Evolutionary conservation across 2,797 vertebrate species (phyloP).

Genomic region (Melanotaenia parkinsoni): DNA sequence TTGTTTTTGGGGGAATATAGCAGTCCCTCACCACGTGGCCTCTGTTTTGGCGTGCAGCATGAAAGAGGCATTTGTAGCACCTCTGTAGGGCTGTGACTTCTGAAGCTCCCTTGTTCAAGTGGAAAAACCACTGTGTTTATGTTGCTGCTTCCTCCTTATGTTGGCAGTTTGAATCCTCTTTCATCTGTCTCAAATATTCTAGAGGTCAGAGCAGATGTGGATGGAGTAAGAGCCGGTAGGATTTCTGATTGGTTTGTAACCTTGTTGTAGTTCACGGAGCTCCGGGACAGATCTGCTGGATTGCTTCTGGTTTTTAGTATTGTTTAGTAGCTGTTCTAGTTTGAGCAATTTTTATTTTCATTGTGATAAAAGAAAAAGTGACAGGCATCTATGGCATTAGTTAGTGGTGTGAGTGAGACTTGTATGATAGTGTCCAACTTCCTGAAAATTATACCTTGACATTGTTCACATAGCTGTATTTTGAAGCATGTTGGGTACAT

Average conservation of each 20-base stretch:
- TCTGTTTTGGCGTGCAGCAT: conserved; percentile 38
- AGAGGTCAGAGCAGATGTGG: not conserved
- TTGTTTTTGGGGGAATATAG: conserved; percentile 67
- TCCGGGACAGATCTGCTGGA: conserved; percentile 41
- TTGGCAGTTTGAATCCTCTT: not conserved
- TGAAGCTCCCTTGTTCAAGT: conserved; percentile 4
- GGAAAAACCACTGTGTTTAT: not conserved
- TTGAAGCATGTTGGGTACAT: conserved; percentile 41
- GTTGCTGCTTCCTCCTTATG: not conserved
- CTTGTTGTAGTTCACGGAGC: conserved; percentile 47
- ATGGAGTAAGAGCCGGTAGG: not conserved
- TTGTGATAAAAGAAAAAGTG: conserved; percentile 1
- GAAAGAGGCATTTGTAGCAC: conserved; percentile 43
- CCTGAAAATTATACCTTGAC: conserved; percentile 20
- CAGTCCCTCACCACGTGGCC: conserved; percentile 50
- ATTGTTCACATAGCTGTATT: conserved; percentile 49
- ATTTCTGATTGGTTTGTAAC: conserved; percentile 25
- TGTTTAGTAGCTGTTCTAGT: not conserved
- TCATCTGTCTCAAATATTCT: not conserved
- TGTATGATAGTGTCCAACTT: conserved; percentile 17
- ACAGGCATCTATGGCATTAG: conserved; percentile 5
- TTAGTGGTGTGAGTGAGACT: conserved; percentile 22
- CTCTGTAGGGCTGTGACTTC: conserved; percentile 19
- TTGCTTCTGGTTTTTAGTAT: conserved; percentile 34
- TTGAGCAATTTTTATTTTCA: not conserved